Conservation (phyloP, 2,797 vertebrate genomes). For the Rhodeus uyekii region DNA sequence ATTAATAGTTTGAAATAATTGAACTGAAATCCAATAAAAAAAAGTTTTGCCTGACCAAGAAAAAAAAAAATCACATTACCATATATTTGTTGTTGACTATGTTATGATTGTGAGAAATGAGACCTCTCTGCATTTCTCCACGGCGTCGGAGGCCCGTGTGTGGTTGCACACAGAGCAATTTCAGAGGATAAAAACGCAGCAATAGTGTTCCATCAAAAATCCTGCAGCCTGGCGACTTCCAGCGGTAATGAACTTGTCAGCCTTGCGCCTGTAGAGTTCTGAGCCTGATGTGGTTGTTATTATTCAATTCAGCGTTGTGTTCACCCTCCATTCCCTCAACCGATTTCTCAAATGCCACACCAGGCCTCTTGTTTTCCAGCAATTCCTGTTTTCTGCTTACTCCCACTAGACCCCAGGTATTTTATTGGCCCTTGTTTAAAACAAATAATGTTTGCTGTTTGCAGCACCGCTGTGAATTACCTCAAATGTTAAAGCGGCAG, state of each 20-base stretch:
- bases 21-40: neutral
- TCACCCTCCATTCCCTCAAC: constrained; percentile 59
- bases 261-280: constrained; percentile 65
- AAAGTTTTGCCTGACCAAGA: neutral
- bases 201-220: constrained; percentile 68
- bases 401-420: constrained; percentile 68
- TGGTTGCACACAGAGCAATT: constrained; percentile 69
- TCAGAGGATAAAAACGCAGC: constrained; percentile 57
- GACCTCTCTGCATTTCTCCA: constrained; percentile 35
- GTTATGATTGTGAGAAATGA: neutral
- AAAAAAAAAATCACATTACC: neutral
- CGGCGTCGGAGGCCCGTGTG: constrained; percentile 31
- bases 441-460: constrained; percentile 73
- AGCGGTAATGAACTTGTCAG: constrained; percentile 77
- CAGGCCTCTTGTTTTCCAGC: constrained; percentile 66
- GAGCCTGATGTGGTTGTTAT: constrained; percentile 68
- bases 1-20: neutral
- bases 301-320: constrained; percentile 74
- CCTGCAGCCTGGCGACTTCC: constrained; percentile 67
- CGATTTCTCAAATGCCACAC: constrained; percentile 69
- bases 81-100: neutral
- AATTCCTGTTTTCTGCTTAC: constrained; percentile 69
- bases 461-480: constrained; percentile 66
- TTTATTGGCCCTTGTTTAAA: constrained; percentile 75
- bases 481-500: constrained; percentile 71